phyloP scores from a whole-genome alignment of 2,113 vertebrate genomes.

The Mesembrinibis cayennensis region DNA sequence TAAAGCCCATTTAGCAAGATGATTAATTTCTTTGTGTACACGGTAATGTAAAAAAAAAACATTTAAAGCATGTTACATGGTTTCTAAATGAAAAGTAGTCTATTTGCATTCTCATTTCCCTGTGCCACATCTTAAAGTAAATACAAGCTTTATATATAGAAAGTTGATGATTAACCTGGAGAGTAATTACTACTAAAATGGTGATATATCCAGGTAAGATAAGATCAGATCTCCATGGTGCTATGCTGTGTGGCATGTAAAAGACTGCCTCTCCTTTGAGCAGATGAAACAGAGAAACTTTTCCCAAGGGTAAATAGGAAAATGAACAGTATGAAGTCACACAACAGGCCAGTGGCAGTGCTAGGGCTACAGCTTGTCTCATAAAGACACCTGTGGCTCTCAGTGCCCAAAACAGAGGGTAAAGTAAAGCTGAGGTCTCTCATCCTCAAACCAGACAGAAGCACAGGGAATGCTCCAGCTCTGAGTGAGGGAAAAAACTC shows the following conservation, averaged over 20 bases:
- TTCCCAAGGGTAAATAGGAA: neutral
- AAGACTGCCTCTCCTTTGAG: neutral
- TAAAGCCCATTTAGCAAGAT: neutral
- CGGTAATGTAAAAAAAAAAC: fast-evolving
- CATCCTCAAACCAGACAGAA: neutral
- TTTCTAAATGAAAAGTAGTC: neutral
- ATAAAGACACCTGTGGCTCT: fast-evolving
- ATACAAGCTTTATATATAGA: neutral
- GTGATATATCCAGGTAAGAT: neutral
- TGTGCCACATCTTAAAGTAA: neutral
- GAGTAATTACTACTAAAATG: neutral
- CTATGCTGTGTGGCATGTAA: fast-evolving
- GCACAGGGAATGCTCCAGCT: fast-evolving
- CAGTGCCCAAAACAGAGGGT: neutral
- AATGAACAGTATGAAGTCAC: neutral
- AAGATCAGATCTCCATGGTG: neutral
- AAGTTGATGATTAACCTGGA: neutral
- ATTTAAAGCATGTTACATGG: neutral
- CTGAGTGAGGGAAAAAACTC: too few relatives aligned
- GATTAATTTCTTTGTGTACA: neutral
- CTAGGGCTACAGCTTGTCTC: neutral
- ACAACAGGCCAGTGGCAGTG: neutral
- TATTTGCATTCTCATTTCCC: neutral
- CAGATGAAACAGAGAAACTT: neutral
- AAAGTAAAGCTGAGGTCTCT: neutral